phyloP scores from a whole-genome alignment of 2,113 vertebrate genomes.

The Typhlomys cinereus region DNA sequence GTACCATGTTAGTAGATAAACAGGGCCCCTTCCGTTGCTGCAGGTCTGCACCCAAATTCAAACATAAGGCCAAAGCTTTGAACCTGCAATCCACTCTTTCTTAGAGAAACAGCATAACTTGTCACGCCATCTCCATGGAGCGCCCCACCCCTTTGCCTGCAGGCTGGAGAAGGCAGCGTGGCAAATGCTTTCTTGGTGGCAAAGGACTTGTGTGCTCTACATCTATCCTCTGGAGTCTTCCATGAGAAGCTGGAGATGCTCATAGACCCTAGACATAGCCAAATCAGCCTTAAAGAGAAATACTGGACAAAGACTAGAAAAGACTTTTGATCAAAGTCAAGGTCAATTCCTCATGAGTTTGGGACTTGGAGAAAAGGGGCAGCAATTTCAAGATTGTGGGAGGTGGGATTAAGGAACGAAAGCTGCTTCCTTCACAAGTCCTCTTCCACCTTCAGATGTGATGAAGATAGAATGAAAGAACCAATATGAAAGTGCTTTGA shows the following conservation, averaged over 20 bases:
- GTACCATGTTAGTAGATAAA: background rate
- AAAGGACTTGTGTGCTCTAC: background rate
- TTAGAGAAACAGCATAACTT: background rate
- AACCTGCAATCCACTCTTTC: background rate
- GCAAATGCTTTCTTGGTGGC: background rate
- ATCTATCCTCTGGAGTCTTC: background rate
- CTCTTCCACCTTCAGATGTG: background rate
- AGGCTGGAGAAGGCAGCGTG: background rate
- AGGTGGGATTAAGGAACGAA: constrained; percentile 29
- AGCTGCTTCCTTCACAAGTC: background rate
- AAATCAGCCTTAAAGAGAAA: background rate
- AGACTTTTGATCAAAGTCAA: background rate
- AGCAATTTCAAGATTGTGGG: background rate
- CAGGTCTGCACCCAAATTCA: background rate
- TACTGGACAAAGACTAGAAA: background rate
- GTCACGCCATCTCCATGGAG: background rate
- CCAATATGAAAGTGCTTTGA: constrained; percentile 56
- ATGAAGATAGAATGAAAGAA: constrained; percentile 25
- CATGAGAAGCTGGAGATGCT: background rate
- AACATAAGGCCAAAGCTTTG: background rate
- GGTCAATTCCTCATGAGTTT: background rate
- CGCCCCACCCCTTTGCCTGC: fast-evolving
- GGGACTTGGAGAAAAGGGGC: background rate
- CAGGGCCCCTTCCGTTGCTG: no score
- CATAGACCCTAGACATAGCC: background rate